phyloP scores from a whole-genome alignment of 53 echinoderm and acorn worm species.

The Patiria pectinifera region DNA sequence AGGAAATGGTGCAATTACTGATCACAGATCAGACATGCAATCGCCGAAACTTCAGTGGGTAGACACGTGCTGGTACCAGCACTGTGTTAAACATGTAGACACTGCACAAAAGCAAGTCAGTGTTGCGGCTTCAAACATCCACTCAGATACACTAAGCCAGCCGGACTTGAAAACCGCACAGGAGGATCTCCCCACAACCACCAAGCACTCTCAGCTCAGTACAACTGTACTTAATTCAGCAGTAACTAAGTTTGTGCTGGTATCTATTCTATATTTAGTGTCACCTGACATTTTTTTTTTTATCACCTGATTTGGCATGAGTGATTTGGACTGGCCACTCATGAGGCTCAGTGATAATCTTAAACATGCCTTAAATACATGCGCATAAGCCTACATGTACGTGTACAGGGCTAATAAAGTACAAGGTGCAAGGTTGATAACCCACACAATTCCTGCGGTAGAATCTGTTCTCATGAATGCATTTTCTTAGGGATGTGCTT shows the following conservation, averaged over 20 bases:
- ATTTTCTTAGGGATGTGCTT: neutral
- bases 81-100: no score
- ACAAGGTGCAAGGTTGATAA: neutral
- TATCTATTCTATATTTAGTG: neutral
- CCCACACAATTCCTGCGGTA: neutral
- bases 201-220: neutral
- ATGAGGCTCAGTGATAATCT: neutral
- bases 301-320: neutral
- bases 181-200: no score
- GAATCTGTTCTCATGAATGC: neutral
- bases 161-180: no score
- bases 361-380: neutral
- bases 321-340: neutral
- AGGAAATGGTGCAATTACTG: no score
- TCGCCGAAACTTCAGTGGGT: no score
- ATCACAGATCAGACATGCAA: no score
- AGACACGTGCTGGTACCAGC: no score
- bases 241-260: neutral
- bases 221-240: neutral
- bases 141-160: no score
- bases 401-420: neutral
- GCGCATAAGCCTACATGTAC: neutral
- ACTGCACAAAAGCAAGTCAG: no score
- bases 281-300: neutral
- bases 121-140: no score